These are phyloP conservation scores for Pedetes capensis DNA, from an alignment of 2,113 vertebrate species.

Conservation along the genomic window DNA sequence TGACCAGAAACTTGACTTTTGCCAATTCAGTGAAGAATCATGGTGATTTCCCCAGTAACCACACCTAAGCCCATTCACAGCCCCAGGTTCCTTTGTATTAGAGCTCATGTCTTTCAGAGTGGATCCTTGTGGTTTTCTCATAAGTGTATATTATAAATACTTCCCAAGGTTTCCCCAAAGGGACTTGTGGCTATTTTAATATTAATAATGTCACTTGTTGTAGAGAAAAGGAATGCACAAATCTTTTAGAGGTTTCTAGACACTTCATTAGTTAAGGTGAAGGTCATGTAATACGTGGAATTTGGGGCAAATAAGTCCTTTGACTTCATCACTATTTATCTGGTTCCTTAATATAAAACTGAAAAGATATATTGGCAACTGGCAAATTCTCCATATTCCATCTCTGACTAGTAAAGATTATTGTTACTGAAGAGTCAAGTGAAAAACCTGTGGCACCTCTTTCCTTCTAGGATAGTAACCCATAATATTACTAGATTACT, in stretches of 20 bases:
- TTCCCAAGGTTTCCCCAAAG: not conserved
- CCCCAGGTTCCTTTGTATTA: not conserved
- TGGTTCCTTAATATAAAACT: not conserved
- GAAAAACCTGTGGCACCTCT: not conserved
- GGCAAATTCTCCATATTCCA: not conserved
- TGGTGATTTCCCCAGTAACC: not conserved
- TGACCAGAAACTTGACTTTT: not conserved
- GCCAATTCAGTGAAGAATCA: not conserved
- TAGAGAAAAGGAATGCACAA: not conserved
- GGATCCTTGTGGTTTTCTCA: not conserved
- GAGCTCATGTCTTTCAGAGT: not conserved
- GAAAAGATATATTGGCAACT: not conserved
- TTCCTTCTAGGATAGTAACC: not conserved
- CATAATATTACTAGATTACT: not conserved
- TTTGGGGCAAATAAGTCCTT: not conserved
- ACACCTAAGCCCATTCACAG: not conserved
- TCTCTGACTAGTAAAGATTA: not conserved
- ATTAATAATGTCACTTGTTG: not conserved
- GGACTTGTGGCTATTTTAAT: too few relatives aligned
- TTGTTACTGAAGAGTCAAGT: not conserved
- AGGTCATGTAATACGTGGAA: not conserved
- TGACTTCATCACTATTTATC: not conserved
- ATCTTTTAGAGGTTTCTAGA: not conserved
- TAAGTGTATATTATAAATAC: not conserved
- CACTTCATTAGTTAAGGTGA: not conserved